phyloP scores from a whole-genome alignment of 2,113 vertebrate genomes.

The Crotalus tigris region DNA sequence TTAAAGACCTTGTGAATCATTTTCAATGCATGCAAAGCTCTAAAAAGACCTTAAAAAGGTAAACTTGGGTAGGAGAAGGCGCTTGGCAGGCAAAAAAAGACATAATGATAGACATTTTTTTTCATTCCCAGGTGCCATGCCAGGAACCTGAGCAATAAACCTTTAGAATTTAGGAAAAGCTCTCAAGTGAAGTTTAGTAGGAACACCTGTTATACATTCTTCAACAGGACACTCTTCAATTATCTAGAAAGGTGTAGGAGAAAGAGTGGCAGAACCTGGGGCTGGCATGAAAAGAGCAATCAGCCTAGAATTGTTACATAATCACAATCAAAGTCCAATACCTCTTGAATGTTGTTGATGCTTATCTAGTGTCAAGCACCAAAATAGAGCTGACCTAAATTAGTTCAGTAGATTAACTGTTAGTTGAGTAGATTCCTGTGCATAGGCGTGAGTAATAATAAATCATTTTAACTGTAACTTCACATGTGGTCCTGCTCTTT shows the following conservation, averaged over 20 bases:
- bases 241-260: neutral
- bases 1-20: neutral
- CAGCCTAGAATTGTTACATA: neutral
- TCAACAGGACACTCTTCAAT: constrained; percentile 10
- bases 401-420: neutral
- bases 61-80: neutral
- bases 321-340: neutral
- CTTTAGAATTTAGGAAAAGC: neutral
- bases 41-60: neutral
- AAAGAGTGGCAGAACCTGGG: neutral
- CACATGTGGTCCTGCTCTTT: neutral
- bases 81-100: neutral
- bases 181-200: neutral
- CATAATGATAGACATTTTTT: neutral
- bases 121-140: neutral
- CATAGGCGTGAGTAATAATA: neutral
- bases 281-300: neutral
- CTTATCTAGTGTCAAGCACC: neutral
- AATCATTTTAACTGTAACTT: neutral
- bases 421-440: neutral
- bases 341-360: neutral
- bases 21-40: neutral
- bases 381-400: neutral
- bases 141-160: neutral
- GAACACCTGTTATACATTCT: neutral